These are phyloP conservation scores for Excalfactoria chinensis DNA, from an alignment of 2,113 vertebrate species.

Conservation along the genomic window DNA sequence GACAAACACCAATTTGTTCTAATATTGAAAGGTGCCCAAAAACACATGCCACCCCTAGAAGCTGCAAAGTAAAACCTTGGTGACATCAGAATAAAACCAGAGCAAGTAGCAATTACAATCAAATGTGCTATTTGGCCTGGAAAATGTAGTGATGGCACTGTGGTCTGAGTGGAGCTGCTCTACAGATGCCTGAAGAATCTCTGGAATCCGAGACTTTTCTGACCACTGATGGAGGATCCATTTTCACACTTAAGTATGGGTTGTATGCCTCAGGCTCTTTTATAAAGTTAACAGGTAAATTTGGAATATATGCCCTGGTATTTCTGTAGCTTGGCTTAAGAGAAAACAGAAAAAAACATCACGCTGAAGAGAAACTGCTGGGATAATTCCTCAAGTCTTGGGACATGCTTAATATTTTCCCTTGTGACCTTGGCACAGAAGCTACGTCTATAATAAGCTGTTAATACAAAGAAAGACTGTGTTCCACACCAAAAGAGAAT, in stretches of 20 bases:
- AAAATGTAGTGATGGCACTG: background rate
- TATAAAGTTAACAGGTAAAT: background rate
- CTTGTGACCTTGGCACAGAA: constrained; percentile 11
- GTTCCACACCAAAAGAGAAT: background rate
- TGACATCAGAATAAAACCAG: background rate
- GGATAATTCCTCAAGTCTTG: background rate
- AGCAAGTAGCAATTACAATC: background rate
- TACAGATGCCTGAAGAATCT: background rate
- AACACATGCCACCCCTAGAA: background rate
- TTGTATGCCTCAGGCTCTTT: background rate
- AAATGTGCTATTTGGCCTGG: background rate
- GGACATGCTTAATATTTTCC: background rate
- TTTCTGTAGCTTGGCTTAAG: background rate
- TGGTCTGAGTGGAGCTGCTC: background rate
- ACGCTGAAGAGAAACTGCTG: background rate
- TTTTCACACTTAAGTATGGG: background rate
- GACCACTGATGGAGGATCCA: background rate
- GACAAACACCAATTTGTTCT: background rate
- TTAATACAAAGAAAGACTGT: constrained; percentile 15
- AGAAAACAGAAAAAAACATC: background rate
- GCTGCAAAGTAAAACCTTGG: background rate
- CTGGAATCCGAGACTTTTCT: background rate
- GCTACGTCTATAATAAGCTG: background rate
- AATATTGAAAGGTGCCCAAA: background rate
- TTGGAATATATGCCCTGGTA: background rate